Evolutionary conservation across 2,113 vertebrate genomes (phyloP).

Genomic region (Hemiscyllium ocellatum): DNA sequence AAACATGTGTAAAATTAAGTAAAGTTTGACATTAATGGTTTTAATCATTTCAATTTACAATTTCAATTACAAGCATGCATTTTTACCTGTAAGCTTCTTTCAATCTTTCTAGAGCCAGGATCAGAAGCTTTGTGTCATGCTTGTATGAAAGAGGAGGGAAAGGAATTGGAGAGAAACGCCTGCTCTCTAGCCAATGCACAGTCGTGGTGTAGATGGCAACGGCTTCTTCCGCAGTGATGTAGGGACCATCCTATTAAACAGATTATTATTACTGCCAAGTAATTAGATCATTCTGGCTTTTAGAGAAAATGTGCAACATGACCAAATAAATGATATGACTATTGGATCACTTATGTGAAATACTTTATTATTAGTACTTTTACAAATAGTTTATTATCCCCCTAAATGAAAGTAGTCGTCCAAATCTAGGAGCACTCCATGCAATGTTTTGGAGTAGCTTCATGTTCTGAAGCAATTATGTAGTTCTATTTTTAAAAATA

Average conservation of each 20-base stretch:
- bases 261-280: background rate
- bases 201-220: conserved; percentile 99
- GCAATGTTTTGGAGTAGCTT: background rate
- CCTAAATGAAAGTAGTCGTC: background rate
- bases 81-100: conserved; percentile 92
- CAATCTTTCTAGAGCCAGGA: conserved; percentile 89
- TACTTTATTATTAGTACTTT: no score
- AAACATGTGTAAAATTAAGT: background rate
- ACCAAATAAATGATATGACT: background rate
- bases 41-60: background rate
- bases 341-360: background rate
- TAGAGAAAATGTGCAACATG: background rate
- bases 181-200: conserved; percentile 97
- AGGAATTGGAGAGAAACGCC: conserved; percentile 93
- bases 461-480: background rate
- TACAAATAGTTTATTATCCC: background rate
- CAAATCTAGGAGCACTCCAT: background rate
- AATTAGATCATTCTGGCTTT: background rate
- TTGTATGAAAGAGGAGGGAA: conserved; percentile 95
- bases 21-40: background rate
- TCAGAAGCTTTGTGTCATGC: conserved; percentile 95
- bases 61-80: background rate
- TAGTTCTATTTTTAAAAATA: background rate
- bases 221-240: conserved; percentile 96
- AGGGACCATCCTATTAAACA: conserved; percentile 79